These are phyloP conservation scores for Salticus scenicus DNA, from an alignment of 2,888 invertebrate species.

Conservation along the genomic window DNA sequence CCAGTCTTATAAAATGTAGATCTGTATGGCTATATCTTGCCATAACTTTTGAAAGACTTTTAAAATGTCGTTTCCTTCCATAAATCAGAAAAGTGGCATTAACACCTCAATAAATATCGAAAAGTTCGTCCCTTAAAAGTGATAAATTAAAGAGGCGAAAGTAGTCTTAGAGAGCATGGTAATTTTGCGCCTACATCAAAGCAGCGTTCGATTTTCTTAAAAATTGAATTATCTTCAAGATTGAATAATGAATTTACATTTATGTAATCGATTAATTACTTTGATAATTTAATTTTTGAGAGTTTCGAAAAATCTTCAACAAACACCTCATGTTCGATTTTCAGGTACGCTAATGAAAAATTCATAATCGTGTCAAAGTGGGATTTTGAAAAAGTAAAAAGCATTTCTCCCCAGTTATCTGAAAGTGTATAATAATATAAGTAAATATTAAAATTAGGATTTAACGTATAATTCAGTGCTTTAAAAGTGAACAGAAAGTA, in stretches of 20 bases:
- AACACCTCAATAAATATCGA: constrained; percentile 14
- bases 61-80: constrained; percentile 9
- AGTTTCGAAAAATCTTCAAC: not conserved
- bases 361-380: too few relatives aligned
- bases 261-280: constrained; percentile 11
- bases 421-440: too few relatives aligned
- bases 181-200: not conserved
- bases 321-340: not conserved
- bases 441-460: too few relatives aligned
- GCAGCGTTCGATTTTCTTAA: not conserved
- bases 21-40: not conserved
- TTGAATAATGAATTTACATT: not conserved
- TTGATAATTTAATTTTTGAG: not conserved
- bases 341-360: not conserved
- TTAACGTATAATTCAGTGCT: too few relatives aligned
- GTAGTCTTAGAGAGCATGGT: not conserved
- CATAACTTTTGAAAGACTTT: not conserved
- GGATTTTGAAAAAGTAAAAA: too few relatives aligned
- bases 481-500: too few relatives aligned
- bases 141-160: not conserved
- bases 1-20: not conserved
- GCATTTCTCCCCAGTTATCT: too few relatives aligned
- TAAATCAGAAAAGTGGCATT: constrained; percentile 2
- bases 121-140: not conserved
- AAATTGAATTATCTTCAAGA: constrained; percentile 8